Evolutionary conservation across 35 echinoderm and acorn worm genomes (phyloP).

Genomic region (Ptychodera flava): DNA sequence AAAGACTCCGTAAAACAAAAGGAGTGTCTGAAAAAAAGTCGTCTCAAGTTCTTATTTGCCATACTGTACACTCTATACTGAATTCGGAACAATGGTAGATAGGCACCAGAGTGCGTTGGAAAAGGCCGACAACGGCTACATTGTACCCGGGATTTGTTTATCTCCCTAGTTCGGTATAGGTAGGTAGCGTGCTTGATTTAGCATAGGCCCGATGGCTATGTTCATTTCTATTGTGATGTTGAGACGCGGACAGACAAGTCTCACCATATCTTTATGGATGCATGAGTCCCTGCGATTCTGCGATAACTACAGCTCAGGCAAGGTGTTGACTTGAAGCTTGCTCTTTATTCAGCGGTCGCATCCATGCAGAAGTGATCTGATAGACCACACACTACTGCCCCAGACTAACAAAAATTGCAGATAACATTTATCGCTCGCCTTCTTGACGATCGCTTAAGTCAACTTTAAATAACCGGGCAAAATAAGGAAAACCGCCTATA

Average conservation of each 20-base stretch:
- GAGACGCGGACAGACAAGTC: neutral
- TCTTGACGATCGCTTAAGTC: too few species aligned
- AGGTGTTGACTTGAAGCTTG: neutral
- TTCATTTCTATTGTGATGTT: neutral
- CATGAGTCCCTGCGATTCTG: neutral
- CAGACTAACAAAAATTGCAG: too few species aligned
- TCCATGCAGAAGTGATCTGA: neutral
- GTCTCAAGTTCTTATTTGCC: neutral
- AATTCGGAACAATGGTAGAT: neutral
- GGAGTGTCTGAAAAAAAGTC: neutral
- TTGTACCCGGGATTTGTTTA: neutral
- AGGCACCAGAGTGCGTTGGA: neutral
- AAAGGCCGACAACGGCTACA: neutral
- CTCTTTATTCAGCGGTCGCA: neutral
- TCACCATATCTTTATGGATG: neutral
- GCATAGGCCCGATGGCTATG: neutral
- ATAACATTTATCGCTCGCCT: too few species aligned
- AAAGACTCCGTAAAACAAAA: neutral
- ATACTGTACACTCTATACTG: neutral
- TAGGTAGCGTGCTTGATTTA: neutral
- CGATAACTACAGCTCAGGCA: neutral
- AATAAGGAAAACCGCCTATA: too few species aligned
- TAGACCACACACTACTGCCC: neutral
- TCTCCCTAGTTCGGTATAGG: neutral
- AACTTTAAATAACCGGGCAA: too few species aligned